phyloP scores from a whole-genome alignment of 2,113 vertebrate species.

The Mesembrinibis cayennensis region DNA sequence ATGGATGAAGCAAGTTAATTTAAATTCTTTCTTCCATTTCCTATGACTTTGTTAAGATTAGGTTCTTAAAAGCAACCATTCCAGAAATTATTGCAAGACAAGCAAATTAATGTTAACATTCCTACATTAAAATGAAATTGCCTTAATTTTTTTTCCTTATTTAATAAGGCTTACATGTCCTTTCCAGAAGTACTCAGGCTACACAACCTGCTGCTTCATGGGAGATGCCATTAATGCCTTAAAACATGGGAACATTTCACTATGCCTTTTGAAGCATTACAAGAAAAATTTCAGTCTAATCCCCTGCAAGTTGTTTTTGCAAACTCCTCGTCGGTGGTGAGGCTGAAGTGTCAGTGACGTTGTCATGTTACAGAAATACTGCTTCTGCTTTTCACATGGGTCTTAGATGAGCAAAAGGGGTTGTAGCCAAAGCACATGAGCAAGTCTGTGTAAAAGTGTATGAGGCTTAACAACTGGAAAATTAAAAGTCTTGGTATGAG shows the following conservation, averaged over 20 bases:
- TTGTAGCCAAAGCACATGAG: background rate
- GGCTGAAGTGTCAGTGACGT: background rate
- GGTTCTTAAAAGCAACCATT: slow-evolving; percentile 39
- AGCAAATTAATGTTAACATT: background rate
- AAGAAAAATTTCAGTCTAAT: background rate
- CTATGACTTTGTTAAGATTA: slow-evolving; percentile 5
- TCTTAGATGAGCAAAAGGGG: background rate
- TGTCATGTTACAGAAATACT: background rate
- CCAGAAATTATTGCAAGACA: slow-evolving; percentile 40
- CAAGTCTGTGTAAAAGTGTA: background rate
- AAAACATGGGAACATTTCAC: background rate
- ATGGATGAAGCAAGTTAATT: slow-evolving; percentile 44
- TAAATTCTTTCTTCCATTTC: slow-evolving; percentile 49
- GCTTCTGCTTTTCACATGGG: background rate
- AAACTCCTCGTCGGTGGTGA: background rate
- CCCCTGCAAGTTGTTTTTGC: background rate
- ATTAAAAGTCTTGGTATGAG: background rate
- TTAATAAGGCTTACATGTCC: background rate
- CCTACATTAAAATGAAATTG: background rate
- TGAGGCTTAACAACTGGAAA: background rate
- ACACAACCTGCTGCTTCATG: background rate
- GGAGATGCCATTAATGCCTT: background rate
- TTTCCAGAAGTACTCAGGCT: background rate
- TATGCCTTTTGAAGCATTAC: background rate
- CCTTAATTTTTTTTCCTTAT: background rate